phyloP scores from a whole-genome alignment of 2,888 invertebrate species.

The Prosopocoilus inquinatus region DNA sequence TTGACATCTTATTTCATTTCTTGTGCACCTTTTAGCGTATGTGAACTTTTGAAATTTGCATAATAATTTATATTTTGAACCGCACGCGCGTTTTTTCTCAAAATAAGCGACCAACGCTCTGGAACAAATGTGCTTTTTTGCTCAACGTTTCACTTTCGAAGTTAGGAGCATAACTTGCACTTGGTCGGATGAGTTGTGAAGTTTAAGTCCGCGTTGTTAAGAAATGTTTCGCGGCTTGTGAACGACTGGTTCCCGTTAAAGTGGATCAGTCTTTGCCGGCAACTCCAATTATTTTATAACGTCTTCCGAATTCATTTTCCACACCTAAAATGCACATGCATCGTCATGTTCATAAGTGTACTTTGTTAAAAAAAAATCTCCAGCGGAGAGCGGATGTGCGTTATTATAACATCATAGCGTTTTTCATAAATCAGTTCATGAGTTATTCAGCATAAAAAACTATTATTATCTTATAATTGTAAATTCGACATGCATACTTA shows the following conservation, averaged over 20 bases:
- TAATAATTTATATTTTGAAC: background rate
- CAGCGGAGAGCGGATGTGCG: constrained; percentile 13
- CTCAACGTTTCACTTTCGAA: constrained; percentile 1
- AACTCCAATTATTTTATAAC: constrained; percentile 5
- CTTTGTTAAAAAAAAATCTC: no score
- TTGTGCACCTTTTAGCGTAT: background rate
- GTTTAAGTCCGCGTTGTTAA: constrained; percentile 2
- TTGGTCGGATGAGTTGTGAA: constrained; percentile 1
- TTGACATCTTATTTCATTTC: constrained; percentile 4
- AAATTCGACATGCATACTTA: constrained; percentile 20
- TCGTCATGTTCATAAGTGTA: no score
- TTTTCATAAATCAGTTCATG: background rate
- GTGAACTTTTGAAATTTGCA: background rate
- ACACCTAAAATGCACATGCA: no score
- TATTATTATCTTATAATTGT: constrained; percentile 22
- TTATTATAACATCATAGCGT: constrained; percentile 18
- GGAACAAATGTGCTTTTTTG: background rate
- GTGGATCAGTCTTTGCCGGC: background rate
- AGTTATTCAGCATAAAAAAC: constrained; percentile 15
- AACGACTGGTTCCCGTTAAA: constrained; percentile 11
- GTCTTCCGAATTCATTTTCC: background rate
- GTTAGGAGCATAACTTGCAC: background rate
- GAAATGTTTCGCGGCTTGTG: constrained; percentile 17
- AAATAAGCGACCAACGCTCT: no score
- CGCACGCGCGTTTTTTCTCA: no score